A percentile compares a stretch with the other conserved stretches of the same genome.
phyloP scores from a whole-genome alignment of 2,797 vertebrate species.

The Tiaroga cobitis region DNA sequence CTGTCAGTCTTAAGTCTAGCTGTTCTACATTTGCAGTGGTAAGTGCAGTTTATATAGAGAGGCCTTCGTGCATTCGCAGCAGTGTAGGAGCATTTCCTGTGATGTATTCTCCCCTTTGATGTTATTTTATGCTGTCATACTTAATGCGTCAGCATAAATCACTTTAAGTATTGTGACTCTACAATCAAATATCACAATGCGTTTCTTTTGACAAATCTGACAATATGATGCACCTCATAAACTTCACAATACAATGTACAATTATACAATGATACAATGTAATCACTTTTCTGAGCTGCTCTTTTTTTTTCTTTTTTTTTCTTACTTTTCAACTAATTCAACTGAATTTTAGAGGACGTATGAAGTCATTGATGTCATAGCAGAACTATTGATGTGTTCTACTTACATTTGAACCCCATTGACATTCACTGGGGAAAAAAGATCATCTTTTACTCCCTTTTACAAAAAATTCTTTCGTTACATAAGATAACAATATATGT shows the following conservation, averaged over 20 bases:
- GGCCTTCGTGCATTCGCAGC: constrained; percentile 10
- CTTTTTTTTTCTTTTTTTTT: not conserved
- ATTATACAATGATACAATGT: not conserved
- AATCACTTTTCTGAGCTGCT: not conserved
- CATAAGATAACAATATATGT: not conserved
- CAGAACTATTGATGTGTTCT: not conserved
- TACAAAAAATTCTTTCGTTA: too few species aligned
- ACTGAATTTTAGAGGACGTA: not conserved
- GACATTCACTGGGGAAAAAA: not conserved
- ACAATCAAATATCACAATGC: not conserved
- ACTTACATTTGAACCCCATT: not conserved
- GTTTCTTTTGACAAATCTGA: not conserved
- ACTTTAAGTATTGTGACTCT: not conserved
- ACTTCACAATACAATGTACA: too few species aligned
- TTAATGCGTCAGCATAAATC: constrained; percentile 48
- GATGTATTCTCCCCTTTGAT: constrained; percentile 39
- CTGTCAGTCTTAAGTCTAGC: not conserved
- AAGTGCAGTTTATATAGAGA: constrained; percentile 46
- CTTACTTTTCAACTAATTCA: not conserved
- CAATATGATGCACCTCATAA: not conserved
- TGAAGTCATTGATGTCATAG: not conserved
- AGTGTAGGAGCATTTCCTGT: constrained; percentile 52
- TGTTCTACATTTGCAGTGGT: constrained; percentile 26
- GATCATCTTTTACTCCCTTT: not conserved
- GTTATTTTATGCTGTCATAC: constrained; percentile 30